Conservation (phyloP, 2,113 vertebrate genomes). For the Zosterops japonicus region DNA sequence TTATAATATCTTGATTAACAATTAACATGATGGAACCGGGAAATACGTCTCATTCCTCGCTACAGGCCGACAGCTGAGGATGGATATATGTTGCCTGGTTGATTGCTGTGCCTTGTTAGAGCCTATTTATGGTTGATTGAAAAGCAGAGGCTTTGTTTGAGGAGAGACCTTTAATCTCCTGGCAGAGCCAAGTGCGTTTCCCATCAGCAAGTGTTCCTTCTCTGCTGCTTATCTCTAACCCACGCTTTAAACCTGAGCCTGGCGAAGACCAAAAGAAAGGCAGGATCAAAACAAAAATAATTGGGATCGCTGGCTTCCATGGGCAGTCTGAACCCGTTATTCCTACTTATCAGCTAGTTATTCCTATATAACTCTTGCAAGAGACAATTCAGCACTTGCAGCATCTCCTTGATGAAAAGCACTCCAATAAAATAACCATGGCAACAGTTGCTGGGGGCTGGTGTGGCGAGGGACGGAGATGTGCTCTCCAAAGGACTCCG, state of each 20-base stretch:
- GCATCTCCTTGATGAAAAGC: slow-evolving; percentile 51
- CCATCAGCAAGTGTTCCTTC: slow-evolving; percentile 12
- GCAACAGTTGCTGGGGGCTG: slow-evolving; percentile 60
- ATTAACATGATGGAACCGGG: neutral
- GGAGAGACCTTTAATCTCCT: slow-evolving; percentile 54
- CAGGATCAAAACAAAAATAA: slow-evolving; percentile 50
- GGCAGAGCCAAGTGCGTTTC: neutral
- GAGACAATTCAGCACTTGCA: slow-evolving; percentile 51
- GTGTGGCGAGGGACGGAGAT: neutral
- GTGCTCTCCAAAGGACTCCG: neutral
- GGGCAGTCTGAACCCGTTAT: slow-evolving; percentile 30
- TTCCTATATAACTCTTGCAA: slow-evolving; percentile 45
- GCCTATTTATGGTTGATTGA: slow-evolving; percentile 23
- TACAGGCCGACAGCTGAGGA: neutral
- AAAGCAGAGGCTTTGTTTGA: slow-evolving; percentile 50
- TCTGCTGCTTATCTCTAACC: slow-evolving; percentile 33
- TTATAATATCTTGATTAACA: neutral
- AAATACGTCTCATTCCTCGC: neutral
- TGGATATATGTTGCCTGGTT: neutral
- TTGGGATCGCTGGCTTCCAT: slow-evolving; percentile 22
- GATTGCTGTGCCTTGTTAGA: slow-evolving; percentile 36
- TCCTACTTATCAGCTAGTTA: slow-evolving; percentile 36
- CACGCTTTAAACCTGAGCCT: slow-evolving; percentile 1
- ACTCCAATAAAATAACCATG: slow-evolving; percentile 63
- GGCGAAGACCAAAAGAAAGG: neutral